Conservation (phyloP, 30 jellyfish, hydroid and myxozoan genomes). For the Clytia hemisphaerica region DNA sequence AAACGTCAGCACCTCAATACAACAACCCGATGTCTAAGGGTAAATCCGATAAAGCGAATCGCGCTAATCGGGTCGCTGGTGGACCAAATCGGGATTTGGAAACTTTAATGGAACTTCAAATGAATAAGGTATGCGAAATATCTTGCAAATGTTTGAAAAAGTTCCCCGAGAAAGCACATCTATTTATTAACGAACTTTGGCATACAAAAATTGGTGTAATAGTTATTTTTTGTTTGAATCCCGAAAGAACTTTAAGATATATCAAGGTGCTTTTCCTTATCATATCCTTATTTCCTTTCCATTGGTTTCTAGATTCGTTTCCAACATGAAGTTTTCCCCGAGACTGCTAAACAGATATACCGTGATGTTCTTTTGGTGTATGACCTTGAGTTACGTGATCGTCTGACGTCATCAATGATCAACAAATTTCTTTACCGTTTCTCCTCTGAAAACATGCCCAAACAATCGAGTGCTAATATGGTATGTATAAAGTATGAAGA, state of each 20-base stretch:
- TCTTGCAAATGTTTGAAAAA: not conserved
- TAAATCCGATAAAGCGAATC: not conserved
- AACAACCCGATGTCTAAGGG: no score
- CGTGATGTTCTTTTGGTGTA: constrained; percentile 86
- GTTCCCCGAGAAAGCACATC: not conserved
- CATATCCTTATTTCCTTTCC: not conserved
- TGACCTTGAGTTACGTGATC: constrained; percentile 87
- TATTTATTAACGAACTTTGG: not conserved
- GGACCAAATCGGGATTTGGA: constrained; percentile 57
- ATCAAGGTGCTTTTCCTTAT: not conserved
- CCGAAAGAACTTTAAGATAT: not conserved
- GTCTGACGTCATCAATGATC: constrained; percentile 72
- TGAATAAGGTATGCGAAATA: constrained; percentile 70
- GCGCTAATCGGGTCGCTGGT: constrained; percentile 27
- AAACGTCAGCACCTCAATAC: not conserved
- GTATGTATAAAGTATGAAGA: no score
- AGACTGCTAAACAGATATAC: constrained; percentile 51
- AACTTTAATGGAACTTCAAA: constrained; percentile 73
- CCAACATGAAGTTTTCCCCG: constrained; percentile 92
- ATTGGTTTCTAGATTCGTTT: constrained; percentile 61
- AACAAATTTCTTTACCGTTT: constrained; percentile 81
- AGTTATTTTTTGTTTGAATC: not conserved
- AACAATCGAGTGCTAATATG: constrained; percentile 92
- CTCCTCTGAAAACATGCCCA: constrained; percentile 82
- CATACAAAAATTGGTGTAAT: no score